Conservation (phyloP, 2,888 invertebrate genomes). For the Pollenia angustigena region DNA sequence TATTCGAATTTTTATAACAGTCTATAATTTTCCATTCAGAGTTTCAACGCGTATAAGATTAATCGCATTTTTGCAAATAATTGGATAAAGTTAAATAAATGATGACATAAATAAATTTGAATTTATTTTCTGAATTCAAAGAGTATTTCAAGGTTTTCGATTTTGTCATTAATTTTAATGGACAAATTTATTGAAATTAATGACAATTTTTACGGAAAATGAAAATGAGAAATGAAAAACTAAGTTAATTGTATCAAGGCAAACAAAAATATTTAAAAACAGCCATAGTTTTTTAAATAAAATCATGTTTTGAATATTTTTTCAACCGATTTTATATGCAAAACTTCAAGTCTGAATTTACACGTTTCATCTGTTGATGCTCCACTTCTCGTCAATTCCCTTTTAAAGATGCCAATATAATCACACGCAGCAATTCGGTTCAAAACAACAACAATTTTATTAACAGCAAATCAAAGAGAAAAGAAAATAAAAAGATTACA, state of each 20-base stretch:
- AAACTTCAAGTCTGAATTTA: no score
- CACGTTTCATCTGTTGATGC: no score
- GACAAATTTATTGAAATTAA: not conserved
- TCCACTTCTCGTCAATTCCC: no score
- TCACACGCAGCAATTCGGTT: no score
- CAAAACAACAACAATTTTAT: no score
- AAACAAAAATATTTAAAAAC: not conserved
- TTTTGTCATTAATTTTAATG: not conserved
- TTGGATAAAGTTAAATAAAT: conserved; percentile 66
- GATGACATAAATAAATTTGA: conserved; percentile 63
- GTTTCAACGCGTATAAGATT: conserved; percentile 11
- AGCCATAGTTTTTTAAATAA: no score
- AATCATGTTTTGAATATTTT: no score
- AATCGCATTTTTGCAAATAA: conserved; percentile 31
- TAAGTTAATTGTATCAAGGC: not conserved
- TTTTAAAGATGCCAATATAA: no score
- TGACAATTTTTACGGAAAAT: not conserved
- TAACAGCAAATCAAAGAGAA: no score
- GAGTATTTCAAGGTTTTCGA: not conserved
- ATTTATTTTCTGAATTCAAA: not conserved
- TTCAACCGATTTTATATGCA: no score
- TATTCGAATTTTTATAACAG: conserved; percentile 12
- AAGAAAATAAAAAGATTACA: no score
- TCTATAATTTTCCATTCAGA: conserved; percentile 9
- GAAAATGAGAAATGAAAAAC: not conserved